These are phyloP conservation scores for Drosophila prosaltans DNA, from an alignment of 1,140 invertebrate genomes.

Conservation along the genomic window DNA sequence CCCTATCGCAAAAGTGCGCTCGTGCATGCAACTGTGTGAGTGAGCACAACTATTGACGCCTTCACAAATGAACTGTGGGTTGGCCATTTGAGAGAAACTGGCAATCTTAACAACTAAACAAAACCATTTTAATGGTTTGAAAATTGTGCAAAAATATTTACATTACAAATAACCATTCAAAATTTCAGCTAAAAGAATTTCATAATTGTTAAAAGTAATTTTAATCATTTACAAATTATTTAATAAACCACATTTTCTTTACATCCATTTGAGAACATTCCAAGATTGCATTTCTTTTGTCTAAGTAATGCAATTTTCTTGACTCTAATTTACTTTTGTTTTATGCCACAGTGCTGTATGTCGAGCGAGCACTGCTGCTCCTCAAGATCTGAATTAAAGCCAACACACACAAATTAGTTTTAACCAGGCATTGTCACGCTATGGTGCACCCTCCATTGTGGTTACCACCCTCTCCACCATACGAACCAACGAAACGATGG, in stretches of 20 bases:
- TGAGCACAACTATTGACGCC: slow-evolving; percentile 17
- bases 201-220: no score
- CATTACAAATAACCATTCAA: no score
- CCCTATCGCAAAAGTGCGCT: slow-evolving; percentile 27
- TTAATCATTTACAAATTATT: not conserved
- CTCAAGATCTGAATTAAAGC: slow-evolving; percentile 27
- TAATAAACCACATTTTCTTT: not conserved
- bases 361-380: not conserved
- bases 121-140: not conserved
- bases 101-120: not conserved
- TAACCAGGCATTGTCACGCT: slow-evolving; percentile 77
- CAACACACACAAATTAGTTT: slow-evolving; percentile 76
- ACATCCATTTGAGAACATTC: not conserved
- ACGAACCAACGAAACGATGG: slow-evolving; percentile 12
- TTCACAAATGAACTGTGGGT: slow-evolving; percentile 32
- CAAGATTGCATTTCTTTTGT: not conserved
- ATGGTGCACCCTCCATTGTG: slow-evolving; percentile 51
- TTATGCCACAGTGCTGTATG: slow-evolving; percentile 27
- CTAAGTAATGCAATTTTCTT: slow-evolving; percentile 7
- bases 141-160: no score
- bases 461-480: slow-evolving; percentile 41
- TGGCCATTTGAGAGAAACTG: not conserved
- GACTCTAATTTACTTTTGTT: not conserved
- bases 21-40: slow-evolving; percentile 43
- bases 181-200: no score